Evolutionary conservation across 2,797 vertebrate genomes (phyloP).

Genomic region (Phalanger gymnotis): DNA sequence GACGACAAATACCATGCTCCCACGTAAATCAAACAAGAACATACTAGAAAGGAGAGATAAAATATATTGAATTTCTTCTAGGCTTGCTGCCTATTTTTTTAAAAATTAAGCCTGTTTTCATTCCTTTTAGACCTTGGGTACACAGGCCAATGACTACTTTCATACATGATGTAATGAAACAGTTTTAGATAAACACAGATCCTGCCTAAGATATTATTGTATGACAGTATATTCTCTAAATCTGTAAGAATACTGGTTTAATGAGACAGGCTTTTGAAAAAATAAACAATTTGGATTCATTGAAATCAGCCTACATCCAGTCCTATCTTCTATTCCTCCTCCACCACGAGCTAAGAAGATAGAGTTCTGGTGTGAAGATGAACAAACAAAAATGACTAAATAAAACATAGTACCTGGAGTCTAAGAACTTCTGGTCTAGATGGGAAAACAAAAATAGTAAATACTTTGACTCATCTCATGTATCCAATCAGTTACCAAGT

Average conservation of each 20-base stretch:
- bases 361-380: no score
- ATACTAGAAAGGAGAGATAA: conserved; percentile 31
- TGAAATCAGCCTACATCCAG: not conserved
- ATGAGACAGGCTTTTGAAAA: no score
- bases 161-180: conserved; percentile 24
- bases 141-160: conserved; percentile 36
- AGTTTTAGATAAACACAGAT: conserved; percentile 41
- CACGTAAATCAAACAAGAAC: conserved; percentile 43
- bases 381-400: not conserved
- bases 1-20: not conserved
- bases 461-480: not conserved
- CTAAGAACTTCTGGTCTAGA: not conserved
- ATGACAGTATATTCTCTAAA: conserved; percentile 24
- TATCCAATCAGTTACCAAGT: not conserved
- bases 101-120: not conserved
- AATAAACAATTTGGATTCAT: not conserved
- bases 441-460: not conserved
- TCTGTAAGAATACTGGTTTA: not conserved
- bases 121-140: conserved; percentile 24
- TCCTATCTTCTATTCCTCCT: not conserved
- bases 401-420: not conserved
- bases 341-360: not conserved
- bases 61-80: conserved; percentile 11
- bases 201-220: conserved; percentile 19
- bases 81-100: conserved; percentile 1